Evolutionary conservation across 1,140 invertebrate genomes (phyloP), one percentile per base, ranked within the genome.

Genomic region (Megalonaias nervosa): DNA sequence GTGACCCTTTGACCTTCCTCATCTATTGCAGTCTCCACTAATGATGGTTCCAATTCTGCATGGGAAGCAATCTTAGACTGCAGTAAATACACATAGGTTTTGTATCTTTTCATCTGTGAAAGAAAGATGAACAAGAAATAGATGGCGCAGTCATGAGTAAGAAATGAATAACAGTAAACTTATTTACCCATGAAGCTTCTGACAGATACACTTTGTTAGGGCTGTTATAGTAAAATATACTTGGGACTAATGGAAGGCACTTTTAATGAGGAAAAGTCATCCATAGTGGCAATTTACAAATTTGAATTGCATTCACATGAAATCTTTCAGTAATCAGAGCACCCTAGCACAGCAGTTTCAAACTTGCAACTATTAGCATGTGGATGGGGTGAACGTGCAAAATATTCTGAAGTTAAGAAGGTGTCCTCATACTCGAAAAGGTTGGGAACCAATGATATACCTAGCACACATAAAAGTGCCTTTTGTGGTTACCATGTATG

Each of bases 31-130:
- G 93, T 93, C 74, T 94, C 94, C n/a, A 92, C 93, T 60, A 94
- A 82, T 59, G 93, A 93, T 4, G 93, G 92, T 75, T 94, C 94
- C 68, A 94, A 89, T 79, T 94, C 93, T 0, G 93, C 92, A 81
- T 92, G 93, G 65, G 93, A 93, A 15, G 93, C 91, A 82, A 96
- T 91, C 81, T 95, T 94, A 74, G 95, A 94, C 74, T 95, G 94
- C 81, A 97, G 92, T 77, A 97, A 93, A 87, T 94, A 94, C 9
- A 94, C 93, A 90, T 98, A 98, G 1, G 95, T 96, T 86, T 95
- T 94, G 90, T 97, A 97, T 83, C 96, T 92, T 89, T 96, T 96
- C 82, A 97, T 89, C 96, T 97, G 92, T 74, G 86, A 80, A 21
- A 77, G 77, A 83, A 31, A 72, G 26, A 58, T 23, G 19, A 62